Evolutionary conservation across 2,113 vertebrate species (phyloP).

Genomic region (Psittacara wagleri): DNA sequence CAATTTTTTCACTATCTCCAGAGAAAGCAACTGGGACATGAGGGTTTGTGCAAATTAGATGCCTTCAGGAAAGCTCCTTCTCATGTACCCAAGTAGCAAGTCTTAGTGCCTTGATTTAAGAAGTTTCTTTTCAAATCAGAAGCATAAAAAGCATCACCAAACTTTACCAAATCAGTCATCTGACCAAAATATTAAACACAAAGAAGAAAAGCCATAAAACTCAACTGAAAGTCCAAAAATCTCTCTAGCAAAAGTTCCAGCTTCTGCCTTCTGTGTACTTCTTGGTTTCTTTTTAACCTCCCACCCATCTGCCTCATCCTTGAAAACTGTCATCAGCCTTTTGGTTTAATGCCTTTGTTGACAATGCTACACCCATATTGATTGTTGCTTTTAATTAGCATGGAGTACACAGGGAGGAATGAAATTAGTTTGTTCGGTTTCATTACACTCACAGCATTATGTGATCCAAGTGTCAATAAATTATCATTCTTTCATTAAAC

Average conservation of each 20-base stretch:
- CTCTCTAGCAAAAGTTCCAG: neutral
- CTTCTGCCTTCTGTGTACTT: neutral
- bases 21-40: neutral
- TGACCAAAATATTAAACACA: neutral
- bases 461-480: conserved; percentile 61
- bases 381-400: conserved; percentile 63
- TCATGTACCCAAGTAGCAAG: neutral
- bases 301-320: neutral
- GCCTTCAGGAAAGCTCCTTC: neutral
- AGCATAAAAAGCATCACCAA: neutral
- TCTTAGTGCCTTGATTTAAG: neutral
- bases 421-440: conserved; percentile 50
- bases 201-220: neutral
- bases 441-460: conserved; percentile 35
- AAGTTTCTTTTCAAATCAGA: neutral
- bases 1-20: neutral
- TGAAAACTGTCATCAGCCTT: neutral
- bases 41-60: neutral
- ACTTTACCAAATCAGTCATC: neutral
- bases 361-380: conserved; percentile 32
- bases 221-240: neutral
- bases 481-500: conserved; percentile 61
- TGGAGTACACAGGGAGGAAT: neutral
- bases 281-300: neutral
- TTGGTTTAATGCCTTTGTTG: conserved; percentile 5